Evolutionary conservation across 2,888 invertebrate genomes (phyloP).

Genomic region (Macrophya annulata): DNA sequence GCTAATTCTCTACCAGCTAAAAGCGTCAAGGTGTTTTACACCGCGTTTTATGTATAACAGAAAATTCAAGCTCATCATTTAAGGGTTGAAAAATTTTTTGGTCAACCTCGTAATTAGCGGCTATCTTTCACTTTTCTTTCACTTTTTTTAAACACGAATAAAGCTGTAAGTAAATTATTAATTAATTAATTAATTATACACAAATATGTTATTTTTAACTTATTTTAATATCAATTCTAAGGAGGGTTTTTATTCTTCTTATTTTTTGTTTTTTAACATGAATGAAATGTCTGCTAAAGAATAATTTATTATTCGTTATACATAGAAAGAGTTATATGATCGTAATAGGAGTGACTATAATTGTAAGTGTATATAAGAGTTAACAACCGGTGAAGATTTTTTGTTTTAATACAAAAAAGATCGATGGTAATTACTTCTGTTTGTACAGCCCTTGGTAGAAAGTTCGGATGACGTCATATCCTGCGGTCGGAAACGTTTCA

Average conservation of each 20-base stretch:
- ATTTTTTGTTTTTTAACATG: too few relatives aligned
- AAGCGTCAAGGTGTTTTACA: not conserved
- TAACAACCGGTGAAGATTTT: not conserved
- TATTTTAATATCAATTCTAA: not conserved
- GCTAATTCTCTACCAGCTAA: not conserved
- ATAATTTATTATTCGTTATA: not conserved
- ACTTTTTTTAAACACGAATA: not conserved
- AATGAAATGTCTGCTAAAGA: not conserved
- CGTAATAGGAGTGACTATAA: not conserved
- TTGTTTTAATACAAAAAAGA: not conserved
- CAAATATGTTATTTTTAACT: too few relatives aligned
- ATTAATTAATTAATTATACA: not conserved
- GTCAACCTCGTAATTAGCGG: not conserved
- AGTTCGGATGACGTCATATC: slow-evolving; percentile 45
- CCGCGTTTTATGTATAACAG: not conserved
- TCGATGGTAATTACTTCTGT: slow-evolving; percentile 45
- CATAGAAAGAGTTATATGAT: not conserved
- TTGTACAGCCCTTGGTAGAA: slow-evolving; percentile 8
- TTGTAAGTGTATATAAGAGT: not conserved
- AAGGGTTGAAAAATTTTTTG: not conserved
- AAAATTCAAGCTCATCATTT: not conserved
- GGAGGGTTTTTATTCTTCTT: not conserved
- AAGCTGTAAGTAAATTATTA: not conserved
- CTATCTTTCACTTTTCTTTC: not conserved
- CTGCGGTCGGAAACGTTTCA: slow-evolving; percentile 48